These are phyloP conservation scores for Malthinus flaveolus DNA, from an alignment of 2,888 invertebrate genomes.

Conservation along the genomic window DNA sequence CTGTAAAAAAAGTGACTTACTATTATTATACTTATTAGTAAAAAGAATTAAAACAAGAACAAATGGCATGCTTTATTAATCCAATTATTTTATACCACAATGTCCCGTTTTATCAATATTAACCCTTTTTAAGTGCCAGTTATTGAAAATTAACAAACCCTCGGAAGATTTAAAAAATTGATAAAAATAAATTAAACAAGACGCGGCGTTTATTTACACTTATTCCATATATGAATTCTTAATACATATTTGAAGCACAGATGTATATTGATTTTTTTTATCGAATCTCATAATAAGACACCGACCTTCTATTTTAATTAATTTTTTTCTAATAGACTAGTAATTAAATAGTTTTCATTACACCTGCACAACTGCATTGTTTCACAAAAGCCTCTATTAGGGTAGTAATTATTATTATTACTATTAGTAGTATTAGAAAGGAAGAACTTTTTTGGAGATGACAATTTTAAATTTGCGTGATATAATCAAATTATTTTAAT, in stretches of 20 bases:
- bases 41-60: constrained; percentile 32
- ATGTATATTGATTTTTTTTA: constrained; percentile 30
- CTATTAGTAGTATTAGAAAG: too few species aligned
- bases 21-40: too few species aligned
- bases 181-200: constrained; percentile 22
- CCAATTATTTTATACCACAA: constrained; percentile 35
- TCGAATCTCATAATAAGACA: constrained; percentile 22
- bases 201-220: constrained; percentile 27
- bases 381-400: neutral
- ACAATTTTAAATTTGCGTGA: too few species aligned
- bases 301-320: constrained; percentile 28
- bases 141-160: neutral
- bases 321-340: constrained; percentile 11
- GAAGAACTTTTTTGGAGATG: too few species aligned
- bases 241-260: constrained; percentile 30
- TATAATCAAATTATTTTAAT: too few species aligned
- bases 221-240: constrained; percentile 29
- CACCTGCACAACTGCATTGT: constrained; percentile 17
- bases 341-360: constrained; percentile 15
- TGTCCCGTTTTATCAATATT: constrained; percentile 33
- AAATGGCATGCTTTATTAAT: constrained; percentile 40
- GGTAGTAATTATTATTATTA: neutral
- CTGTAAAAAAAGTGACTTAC: constrained; percentile 33
- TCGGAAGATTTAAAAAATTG: neutral
- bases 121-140: constrained; percentile 25